Base-by-base conservation (phyloP, 1,140 invertebrate genomes). In the Eurosta solidaginis region DNA sequence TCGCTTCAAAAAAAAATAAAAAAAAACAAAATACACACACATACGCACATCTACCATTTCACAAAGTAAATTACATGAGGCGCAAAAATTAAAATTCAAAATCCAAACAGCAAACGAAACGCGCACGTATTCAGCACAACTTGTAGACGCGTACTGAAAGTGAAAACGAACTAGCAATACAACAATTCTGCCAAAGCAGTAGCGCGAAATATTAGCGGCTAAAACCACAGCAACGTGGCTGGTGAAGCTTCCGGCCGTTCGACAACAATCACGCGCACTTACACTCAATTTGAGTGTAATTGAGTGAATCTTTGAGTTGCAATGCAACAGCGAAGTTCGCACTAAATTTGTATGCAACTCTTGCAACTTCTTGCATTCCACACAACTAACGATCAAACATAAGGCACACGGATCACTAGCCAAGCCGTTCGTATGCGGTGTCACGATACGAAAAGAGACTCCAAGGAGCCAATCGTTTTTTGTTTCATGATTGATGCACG, bases 161-260 rank as follows among this genome's bases (percentile, higher is more conserved):
- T 68, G 59, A 68, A 68, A 68, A 68, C 59, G 59, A 68, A 68
- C 59, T 68, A 29, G 40, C 59, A 68, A 68, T 68, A 33, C 52
- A n/a, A 59, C 25, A 52, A 52, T 52, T 54, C 25, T 27, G 20
- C n/a, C 29, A 36, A 10, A 36, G 33, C 33, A 63, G n/a, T 17
- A 36, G 25, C 59, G 33, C 29, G 20, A 5, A 63, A n/a, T n/a
- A n/a, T n/a, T 14, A 3, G n/a, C n/a, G 25, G 20, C 6, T 2
- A 12, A 25, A 25, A 20, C 50, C 27, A 25, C 10, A 25, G 27
- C 33, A 33, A 1, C n/a, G 2, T 20, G 33, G 59, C 17, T 42
- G 59, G 27, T n/a, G n/a, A n/a, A n/a, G n/a, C n/a, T 68, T 40
- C 59, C 36, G 59, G 59, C 59, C 59, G 6, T n/a, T 29, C 59